Evolutionary conservation across 2,888 invertebrate genomes (phyloP).

Genomic region (Nasonia oneida): DNA sequence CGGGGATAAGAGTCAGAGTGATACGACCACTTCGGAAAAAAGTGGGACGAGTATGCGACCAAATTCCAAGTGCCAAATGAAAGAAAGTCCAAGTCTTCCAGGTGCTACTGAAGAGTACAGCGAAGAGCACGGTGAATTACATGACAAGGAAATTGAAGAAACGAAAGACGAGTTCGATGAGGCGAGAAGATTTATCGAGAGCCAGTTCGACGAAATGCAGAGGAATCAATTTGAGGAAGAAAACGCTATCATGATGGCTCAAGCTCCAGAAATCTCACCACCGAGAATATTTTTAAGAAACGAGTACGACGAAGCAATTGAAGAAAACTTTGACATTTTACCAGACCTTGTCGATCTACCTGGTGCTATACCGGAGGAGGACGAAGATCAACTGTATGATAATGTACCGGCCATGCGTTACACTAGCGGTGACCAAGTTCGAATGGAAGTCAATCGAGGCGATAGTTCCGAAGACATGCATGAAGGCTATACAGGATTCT

Average conservation of each 20-base stretch:
- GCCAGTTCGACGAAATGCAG: slow-evolving; percentile 74
- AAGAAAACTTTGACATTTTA: slow-evolving; percentile 71
- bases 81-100: slow-evolving; percentile 65
- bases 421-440: slow-evolving; percentile 70
- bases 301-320: slow-evolving; percentile 73
- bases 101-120: slow-evolving; percentile 31
- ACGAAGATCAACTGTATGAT: slow-evolving; percentile 75
- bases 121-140: slow-evolving; percentile 21
- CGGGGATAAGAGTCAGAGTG: slow-evolving; percentile 76
- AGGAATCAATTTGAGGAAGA: slow-evolving; percentile 67
- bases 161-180: slow-evolving; percentile 69
- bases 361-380: slow-evolving; percentile 75
- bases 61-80: slow-evolving; percentile 73
- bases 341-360: slow-evolving; percentile 70
- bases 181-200: slow-evolving; percentile 74
- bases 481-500: slow-evolving; percentile 73
- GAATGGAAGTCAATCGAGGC: slow-evolving; percentile 73
- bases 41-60: slow-evolving; percentile 76
- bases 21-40: slow-evolving; percentile 76
- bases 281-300: slow-evolving; percentile 71
- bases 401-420: slow-evolving; percentile 77
- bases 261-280: slow-evolving; percentile 71
- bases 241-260: slow-evolving; percentile 53
- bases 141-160: slow-evolving; percentile 55
- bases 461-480: slow-evolving; percentile 77